Percentiles rank a stretch among this genome's conserved stretches.
These are phyloP conservation scores for Aspidiotus rigidus DNA, from an alignment of 2,888 invertebrate species.

Conservation along the genomic window DNA sequence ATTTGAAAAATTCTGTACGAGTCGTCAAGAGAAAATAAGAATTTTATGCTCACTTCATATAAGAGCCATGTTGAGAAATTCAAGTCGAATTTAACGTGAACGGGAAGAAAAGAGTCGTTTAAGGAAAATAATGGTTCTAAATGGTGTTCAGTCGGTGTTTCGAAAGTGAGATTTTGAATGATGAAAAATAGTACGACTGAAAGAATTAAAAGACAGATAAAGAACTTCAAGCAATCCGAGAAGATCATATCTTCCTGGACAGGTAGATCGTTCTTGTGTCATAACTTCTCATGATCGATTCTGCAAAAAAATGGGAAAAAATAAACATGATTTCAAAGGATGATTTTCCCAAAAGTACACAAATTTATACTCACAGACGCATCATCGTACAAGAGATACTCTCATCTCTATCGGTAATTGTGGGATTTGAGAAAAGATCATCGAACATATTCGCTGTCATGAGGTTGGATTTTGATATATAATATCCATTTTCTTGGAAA, in stretches of 20 bases:
- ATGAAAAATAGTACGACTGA: conserved; percentile 17
- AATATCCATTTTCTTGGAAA: too few species aligned
- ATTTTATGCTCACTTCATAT: conserved; percentile 6
- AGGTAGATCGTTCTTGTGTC: too few species aligned
- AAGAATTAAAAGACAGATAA: conserved; percentile 11
- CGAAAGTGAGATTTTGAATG: conserved; percentile 13
- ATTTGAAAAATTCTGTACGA: not conserved
- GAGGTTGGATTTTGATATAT: too few species aligned
- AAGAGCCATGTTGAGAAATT: conserved; percentile 6
- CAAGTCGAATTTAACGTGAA: conserved; percentile 6
- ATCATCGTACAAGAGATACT: too few species aligned
- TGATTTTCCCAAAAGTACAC: too few species aligned
- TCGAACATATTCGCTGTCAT: too few species aligned
- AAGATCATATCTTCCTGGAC: not conserved
- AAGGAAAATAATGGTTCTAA: conserved; percentile 22
- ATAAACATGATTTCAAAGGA: too few species aligned
- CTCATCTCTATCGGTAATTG: too few species aligned
- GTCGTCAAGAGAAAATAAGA: not conserved
- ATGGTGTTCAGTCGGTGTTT: conserved; percentile 11
- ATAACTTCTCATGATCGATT: too few species aligned
- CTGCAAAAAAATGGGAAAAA: too few species aligned
- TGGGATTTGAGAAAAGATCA: too few species aligned
- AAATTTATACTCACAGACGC: too few species aligned
- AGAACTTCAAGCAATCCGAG: conserved; percentile 10
- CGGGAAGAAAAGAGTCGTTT: conserved; percentile 6